Conservation (phyloP, 2,113 vertebrate species). For the Paraplagusia blochii region DNA sequence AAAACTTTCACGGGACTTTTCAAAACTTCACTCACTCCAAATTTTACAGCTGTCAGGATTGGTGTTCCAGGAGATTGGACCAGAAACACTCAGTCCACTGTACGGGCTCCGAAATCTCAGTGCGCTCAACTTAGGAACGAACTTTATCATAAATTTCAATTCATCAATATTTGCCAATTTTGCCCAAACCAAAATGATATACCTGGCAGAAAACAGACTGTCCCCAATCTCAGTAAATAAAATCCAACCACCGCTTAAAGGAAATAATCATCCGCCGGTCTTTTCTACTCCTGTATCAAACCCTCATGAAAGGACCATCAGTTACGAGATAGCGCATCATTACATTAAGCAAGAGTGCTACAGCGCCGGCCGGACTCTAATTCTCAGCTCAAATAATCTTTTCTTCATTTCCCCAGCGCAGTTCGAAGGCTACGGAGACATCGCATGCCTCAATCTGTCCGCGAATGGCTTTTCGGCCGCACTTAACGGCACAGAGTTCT, state of each 20-base stretch:
- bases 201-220: constrained; percentile 80
- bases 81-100: constrained; percentile 64
- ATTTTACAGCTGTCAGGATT: constrained; percentile 70
- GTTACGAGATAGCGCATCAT: not conserved
- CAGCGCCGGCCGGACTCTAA: constrained; percentile 73
- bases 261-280: not conserved
- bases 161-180: constrained; percentile 63
- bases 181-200: constrained; percentile 63
- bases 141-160: constrained; percentile 78
- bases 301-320: not conserved
- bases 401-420: constrained; percentile 78
- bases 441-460: constrained; percentile 81
- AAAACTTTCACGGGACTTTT: constrained; percentile 67
- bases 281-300: not conserved
- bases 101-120: constrained; percentile 68
- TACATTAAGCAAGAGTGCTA: constrained; percentile 70
- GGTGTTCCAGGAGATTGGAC: constrained; percentile 75
- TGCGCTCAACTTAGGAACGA: constrained; percentile 68
- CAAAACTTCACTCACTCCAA: constrained; percentile 62
- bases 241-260: accelerated
- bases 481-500: constrained; percentile 72
- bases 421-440: constrained; percentile 69
- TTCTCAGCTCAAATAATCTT: constrained; percentile 77
- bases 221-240: constrained; percentile 46
- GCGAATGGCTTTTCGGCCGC: constrained; percentile 71